Base-by-base conservation (phyloP, 1,140 invertebrate genomes). In the Bicyclus anynana region DNA sequence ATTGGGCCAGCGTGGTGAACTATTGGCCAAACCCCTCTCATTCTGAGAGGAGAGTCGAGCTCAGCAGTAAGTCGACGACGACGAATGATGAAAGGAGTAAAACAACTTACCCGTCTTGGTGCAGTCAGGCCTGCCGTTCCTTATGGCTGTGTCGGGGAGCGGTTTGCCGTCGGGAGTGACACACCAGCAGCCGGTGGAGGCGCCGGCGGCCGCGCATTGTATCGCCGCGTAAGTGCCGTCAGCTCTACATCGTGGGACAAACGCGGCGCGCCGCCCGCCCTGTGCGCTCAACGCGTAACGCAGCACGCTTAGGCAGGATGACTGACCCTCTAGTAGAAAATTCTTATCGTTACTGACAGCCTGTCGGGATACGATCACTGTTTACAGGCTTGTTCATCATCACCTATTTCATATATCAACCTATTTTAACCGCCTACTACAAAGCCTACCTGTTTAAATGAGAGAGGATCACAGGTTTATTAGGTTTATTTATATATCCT, bases 201-300 rank as follows among this genome's bases (percentile, higher is more conserved):
- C 84, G 65, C 96, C 93, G 5, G 92, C 91, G 6, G 89, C 82
- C 65, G 96, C 93, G 77, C 97, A 98, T 87, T 98, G 97, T 33
- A 96, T 92, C 4, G 95, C 91, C 1, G 94, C 92, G 80, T 94
- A 98, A 2, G 91, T 93, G 6, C 96, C 96, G 72, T 97, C 96
- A 5, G 91, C 87, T 47, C 93, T 91, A 78, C 97, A 98, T 21
- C 90, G 88, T 2, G 95, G 95, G 18, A 91, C 73, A 89, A 92
- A 90, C 17, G 77, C 69, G 1, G 81, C 71, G 16, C 75, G 70
- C 3, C 75, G 64, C 0, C 71, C 73, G n/a, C 67, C 63, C 23
- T 77, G 73, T 13, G 74, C 77, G 59, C 69, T 82, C 58, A 81
- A 51, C n/a, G 82, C 84, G 60, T 87, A 87, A 12, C 80, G 72